A percentile compares a stretch with the other conserved stretches of the same genome.
Evolutionary conservation across 2,113 vertebrate genomes (phyloP).

Genomic region (Parus major): DNA sequence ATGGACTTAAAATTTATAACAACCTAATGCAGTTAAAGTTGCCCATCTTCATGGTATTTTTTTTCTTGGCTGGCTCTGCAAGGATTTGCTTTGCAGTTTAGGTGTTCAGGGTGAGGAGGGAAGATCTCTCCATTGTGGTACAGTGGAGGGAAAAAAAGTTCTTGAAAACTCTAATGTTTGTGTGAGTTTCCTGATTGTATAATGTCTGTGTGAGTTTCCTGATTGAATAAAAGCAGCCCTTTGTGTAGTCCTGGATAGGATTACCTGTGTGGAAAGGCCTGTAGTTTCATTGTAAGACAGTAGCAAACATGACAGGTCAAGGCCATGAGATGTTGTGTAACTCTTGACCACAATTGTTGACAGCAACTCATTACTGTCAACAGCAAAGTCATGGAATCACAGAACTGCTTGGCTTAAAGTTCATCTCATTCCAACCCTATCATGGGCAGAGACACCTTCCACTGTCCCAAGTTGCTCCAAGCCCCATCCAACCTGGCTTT

Average conservation of each 20-base stretch:
- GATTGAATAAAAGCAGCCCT: not conserved
- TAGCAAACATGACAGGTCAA: not conserved
- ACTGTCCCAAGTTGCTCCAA: not conserved
- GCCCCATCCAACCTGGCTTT: not conserved
- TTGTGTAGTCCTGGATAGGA: not conserved
- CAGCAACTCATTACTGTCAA: not conserved
- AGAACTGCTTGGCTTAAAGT: not conserved
- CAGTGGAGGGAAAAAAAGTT: no score
- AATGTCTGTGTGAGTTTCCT: fast-evolving
- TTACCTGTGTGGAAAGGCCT: not conserved
- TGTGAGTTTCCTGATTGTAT: fast-evolving
- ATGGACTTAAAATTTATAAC: not conserved
- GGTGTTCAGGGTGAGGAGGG: fast-evolving
- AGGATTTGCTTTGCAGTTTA: not conserved
- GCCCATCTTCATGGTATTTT: not conserved
- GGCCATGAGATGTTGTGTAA: not conserved
- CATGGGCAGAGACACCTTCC: not conserved
- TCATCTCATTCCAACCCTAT: not conserved
- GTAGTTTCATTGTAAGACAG: not conserved
- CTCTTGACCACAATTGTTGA: no score
- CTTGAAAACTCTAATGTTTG: not conserved
- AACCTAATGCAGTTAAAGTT: not conserved
- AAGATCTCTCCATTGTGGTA: not conserved
- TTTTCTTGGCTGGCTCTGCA: not conserved
- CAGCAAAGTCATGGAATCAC: not conserved